Evolutionary conservation across 2,797 vertebrate genomes (phyloP).

Genomic region (Zenarchopterus dispar): DNA sequence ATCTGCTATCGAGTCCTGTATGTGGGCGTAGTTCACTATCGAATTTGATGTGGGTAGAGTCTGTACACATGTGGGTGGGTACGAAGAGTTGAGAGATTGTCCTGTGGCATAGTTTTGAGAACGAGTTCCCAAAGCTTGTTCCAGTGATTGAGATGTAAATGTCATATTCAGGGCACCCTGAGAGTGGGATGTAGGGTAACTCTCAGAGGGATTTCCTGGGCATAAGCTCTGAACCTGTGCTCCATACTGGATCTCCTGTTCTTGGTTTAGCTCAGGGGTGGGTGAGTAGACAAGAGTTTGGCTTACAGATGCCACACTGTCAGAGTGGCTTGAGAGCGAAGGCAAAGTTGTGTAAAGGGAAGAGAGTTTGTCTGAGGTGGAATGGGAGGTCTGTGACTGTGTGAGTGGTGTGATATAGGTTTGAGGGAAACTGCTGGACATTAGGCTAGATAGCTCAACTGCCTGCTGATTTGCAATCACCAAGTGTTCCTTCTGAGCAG

Average conservation of each 20-base stretch:
- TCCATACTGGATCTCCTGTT: constrained; percentile 87
- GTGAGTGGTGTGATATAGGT: constrained; percentile 87
- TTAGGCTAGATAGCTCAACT: constrained; percentile 89
- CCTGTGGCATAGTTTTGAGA: constrained; percentile 90
- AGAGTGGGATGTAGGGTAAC: constrained; percentile 90
- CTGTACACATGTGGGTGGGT: constrained; percentile 85
- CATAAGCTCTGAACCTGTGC: constrained; percentile 89
- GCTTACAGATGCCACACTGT: constrained; percentile 86
- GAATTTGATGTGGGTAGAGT: constrained; percentile 86
- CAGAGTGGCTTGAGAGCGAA: constrained; percentile 88
- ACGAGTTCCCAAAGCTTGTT: constrained; percentile 86
- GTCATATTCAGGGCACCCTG: constrained; percentile 91
- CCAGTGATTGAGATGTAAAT: constrained; percentile 93
- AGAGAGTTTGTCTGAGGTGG: constrained; percentile 89
- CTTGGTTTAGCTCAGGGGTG: constrained; percentile 85
- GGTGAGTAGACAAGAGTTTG: constrained; percentile 90
- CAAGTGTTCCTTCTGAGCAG: constrained; percentile 91
- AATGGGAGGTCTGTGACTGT: constrained; percentile 88
- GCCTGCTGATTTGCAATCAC: constrained; percentile 95
- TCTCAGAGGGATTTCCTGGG: constrained; percentile 89
- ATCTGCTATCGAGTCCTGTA: constrained; percentile 86
- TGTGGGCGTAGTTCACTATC: constrained; percentile 87
- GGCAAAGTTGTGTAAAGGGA: constrained; percentile 91
- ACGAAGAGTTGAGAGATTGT: constrained; percentile 89
- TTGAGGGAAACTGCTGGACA: constrained; percentile 91